Evolutionary conservation across 1,140 invertebrate species (phyloP).

Genomic region (Tetramorium alpestre): DNA sequence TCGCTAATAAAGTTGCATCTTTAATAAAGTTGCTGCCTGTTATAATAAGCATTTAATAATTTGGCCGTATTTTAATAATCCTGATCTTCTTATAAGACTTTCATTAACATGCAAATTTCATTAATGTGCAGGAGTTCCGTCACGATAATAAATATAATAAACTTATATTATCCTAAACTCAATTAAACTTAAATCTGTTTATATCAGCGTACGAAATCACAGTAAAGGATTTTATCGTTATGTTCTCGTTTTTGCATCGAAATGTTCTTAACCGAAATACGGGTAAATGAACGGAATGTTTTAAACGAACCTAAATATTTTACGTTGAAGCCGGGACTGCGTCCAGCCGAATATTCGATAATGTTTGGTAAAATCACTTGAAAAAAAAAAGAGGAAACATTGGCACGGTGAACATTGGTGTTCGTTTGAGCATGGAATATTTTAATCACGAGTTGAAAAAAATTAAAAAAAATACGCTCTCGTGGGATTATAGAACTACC

Average conservation of each 20-base stretch:
- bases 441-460: slow-evolving; percentile 32
- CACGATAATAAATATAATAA: background rate
- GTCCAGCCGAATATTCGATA: background rate
- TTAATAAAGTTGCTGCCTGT: slow-evolving; percentile 9
- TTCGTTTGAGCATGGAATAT: slow-evolving; percentile 17
- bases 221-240: background rate
- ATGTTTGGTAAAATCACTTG: background rate
- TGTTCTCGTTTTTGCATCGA: background rate
- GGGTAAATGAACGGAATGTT: background rate
- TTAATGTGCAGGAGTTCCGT: slow-evolving; percentile 13
- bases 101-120: slow-evolving; percentile 27
- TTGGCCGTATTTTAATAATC: slow-evolving; percentile 35
- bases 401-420: slow-evolving; percentile 10
- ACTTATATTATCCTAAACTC: slow-evolving; percentile 33
- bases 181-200: slow-evolving; percentile 36
- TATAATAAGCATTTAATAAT: slow-evolving; percentile 17
- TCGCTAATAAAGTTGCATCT: background rate
- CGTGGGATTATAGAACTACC: slow-evolving; percentile 1
- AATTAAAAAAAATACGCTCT: background rate
- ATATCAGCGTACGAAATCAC: background rate
- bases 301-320: slow-evolving; percentile 19
- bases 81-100: background rate
- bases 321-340: background rate
- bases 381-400: background rate
- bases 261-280: background rate